A percentile compares a stretch with the other conserved stretches of the same genome.
These are phyloP conservation scores for Paradoxurus hermaphroditus DNA, from an alignment of 2,113 vertebrate genomes.

Conservation along the genomic window DNA sequence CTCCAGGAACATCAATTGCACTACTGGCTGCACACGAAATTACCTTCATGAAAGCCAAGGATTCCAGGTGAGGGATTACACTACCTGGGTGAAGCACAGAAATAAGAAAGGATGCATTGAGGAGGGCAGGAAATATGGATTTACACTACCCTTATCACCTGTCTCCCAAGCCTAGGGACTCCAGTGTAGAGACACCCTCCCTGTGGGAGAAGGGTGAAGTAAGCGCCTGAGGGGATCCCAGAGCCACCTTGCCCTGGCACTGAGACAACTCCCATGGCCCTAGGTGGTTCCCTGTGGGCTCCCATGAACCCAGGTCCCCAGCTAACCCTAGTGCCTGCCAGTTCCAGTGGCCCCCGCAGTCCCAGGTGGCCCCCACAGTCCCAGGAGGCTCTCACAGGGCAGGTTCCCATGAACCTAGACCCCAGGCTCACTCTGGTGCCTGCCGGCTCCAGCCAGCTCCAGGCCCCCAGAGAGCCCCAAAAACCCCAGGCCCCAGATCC, in stretches of 20 bases:
- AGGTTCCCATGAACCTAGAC: background rate
- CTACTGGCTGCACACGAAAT: background rate
- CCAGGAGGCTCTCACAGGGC: background rate
- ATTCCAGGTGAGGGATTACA: background rate
- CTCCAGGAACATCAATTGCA: background rate
- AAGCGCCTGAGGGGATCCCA: background rate
- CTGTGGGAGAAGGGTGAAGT: background rate
- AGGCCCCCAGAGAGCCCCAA: background rate
- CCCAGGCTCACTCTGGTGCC: background rate
- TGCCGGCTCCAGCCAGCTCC: background rate
- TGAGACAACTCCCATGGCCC: background rate
- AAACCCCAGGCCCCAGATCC: background rate
- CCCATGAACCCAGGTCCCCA: background rate
- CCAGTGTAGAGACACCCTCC: background rate
- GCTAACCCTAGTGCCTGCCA: background rate
- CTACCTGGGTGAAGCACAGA: background rate
- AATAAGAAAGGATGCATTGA: background rate
- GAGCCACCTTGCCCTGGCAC: background rate
- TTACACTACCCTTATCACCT: background rate
- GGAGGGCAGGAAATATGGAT: background rate
- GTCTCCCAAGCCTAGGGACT: background rate
- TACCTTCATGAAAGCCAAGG: background rate
- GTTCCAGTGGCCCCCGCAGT: background rate
- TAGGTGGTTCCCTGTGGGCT: background rate
- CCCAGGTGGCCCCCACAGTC: background rate